Conservation (phyloP, 2,888 invertebrate species). For the Pollenia griseotomentosa region DNA sequence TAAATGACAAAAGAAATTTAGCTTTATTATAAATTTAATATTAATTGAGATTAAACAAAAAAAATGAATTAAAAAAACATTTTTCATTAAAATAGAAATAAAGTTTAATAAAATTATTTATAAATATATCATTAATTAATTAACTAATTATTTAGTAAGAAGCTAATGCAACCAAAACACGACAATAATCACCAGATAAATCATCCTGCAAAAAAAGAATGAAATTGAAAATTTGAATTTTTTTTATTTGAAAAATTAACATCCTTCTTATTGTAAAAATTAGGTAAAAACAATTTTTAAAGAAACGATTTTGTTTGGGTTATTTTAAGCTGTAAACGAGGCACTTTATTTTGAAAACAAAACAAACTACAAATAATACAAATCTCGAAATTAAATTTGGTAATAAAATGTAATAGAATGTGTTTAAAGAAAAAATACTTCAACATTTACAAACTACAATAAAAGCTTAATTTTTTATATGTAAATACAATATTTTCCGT, state of each 20-base stretch:
- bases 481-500: conserved; percentile 33
- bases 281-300: too few relatives aligned
- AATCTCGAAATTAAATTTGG: neutral
- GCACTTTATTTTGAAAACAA: conserved; percentile 49
- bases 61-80: too few relatives aligned
- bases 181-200: conserved; percentile 88
- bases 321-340: conserved; percentile 45
- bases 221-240: conserved; percentile 56
- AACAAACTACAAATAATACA: neutral
- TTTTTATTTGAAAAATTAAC: neutral
- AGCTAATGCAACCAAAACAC: conserved; percentile 86
- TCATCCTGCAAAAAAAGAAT: conserved; percentile 86
- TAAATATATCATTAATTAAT: conserved; percentile 14
- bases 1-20: too few relatives aligned
- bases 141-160: conserved; percentile 76
- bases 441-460: conserved; percentile 18
- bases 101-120: conserved; percentile 11
- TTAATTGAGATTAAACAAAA: too few relatives aligned
- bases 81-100: neutral
- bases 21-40: too few relatives aligned
- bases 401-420: neutral
- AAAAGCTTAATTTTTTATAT: conserved; percentile 4
- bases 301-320: neutral
- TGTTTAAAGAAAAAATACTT: neutral
- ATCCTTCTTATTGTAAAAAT: neutral